Evolutionary conservation across 2,113 vertebrate genomes (phyloP).

Genomic region (Rhodinocichla rosea): DNA sequence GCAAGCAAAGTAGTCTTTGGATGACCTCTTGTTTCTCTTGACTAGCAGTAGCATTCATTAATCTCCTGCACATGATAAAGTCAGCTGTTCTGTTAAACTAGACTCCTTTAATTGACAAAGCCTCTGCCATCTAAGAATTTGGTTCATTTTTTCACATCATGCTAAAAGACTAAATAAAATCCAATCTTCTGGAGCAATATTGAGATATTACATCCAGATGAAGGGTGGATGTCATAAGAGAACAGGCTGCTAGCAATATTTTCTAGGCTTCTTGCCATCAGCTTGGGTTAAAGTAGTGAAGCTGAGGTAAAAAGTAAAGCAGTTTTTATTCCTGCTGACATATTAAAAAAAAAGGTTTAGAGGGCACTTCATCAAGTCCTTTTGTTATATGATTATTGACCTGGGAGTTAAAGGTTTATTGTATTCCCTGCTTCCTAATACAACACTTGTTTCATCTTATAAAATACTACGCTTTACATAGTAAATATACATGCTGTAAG

Average conservation of each 20-base stretch:
- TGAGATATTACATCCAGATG: conserved; percentile 75
- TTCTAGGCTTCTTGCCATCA: conserved; percentile 71
- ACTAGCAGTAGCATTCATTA: conserved; percentile 65
- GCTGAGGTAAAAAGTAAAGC: conserved; percentile 38
- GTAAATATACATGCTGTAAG: conserved; percentile 10
- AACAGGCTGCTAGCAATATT: conserved; percentile 69
- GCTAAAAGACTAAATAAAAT: conserved; percentile 72
- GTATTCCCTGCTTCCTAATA: conserved; percentile 62
- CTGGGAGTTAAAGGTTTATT: conserved; percentile 60
- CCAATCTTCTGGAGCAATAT: conserved; percentile 71
- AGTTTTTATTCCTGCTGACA: conserved; percentile 47
- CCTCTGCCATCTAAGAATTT: conserved; percentile 58
- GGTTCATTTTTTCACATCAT: conserved; percentile 63
- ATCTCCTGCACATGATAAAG: conserved; percentile 56
- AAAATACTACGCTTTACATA: conserved; percentile 19
- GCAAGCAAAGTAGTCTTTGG: conserved; percentile 54
- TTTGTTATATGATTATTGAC: conserved; percentile 43
- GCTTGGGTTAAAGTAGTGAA: conserved; percentile 51
- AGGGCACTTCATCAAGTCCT: conserved; percentile 2
- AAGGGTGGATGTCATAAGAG: conserved; percentile 65
- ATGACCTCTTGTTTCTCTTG: conserved; percentile 57
- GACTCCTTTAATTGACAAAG: conserved; percentile 55
- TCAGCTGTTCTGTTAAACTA: conserved; percentile 38
- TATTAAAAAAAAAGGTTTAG: conserved; percentile 15
- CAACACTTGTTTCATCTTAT: conserved; percentile 50